Percentiles rank a stretch among this genome's conserved stretches.
These are phyloP conservation scores for Parnassius mnemosyne DNA, from an alignment of 2,888 invertebrate genomes.

Conservation along the genomic window DNA sequence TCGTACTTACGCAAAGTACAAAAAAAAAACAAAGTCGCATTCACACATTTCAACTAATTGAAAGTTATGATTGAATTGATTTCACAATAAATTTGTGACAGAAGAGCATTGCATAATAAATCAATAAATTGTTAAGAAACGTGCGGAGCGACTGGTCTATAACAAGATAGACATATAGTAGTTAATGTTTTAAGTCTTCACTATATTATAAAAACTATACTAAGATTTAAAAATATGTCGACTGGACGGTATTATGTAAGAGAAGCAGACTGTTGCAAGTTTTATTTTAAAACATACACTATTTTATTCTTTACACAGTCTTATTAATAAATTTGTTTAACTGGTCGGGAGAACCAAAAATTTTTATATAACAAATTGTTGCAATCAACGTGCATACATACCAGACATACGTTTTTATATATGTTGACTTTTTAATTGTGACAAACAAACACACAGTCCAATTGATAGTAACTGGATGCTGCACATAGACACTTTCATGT, in stretches of 20 bases:
- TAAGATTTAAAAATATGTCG: constrained; percentile 1
- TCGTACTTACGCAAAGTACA: constrained; percentile 20
- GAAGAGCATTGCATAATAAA: not conserved
- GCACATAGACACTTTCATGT: no score
- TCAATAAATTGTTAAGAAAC: not conserved
- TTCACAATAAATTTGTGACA: constrained; percentile 11
- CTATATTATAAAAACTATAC: not conserved
- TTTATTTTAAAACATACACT: not conserved
- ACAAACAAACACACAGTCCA: no score
- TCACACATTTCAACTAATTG: constrained; percentile 6
- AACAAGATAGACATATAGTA: not conserved
- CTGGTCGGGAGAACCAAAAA: no score
- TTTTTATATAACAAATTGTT: no score
- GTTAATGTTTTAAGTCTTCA: constrained; percentile 8
- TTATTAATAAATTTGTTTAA: constrained; percentile 13
- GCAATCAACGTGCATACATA: no score
- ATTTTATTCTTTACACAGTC: no score
- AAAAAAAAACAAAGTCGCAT: constrained; percentile 4
- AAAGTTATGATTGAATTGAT: not conserved
- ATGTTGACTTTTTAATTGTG: no score
- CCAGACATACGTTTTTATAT: no score
- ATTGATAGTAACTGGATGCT: no score
- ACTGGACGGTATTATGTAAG: constrained; percentile 24
- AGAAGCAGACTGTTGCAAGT: not conserved
- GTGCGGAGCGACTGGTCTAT: constrained; percentile 12